Conservation (phyloP, 2,888 invertebrate genomes). For the Thera britannica region DNA sequence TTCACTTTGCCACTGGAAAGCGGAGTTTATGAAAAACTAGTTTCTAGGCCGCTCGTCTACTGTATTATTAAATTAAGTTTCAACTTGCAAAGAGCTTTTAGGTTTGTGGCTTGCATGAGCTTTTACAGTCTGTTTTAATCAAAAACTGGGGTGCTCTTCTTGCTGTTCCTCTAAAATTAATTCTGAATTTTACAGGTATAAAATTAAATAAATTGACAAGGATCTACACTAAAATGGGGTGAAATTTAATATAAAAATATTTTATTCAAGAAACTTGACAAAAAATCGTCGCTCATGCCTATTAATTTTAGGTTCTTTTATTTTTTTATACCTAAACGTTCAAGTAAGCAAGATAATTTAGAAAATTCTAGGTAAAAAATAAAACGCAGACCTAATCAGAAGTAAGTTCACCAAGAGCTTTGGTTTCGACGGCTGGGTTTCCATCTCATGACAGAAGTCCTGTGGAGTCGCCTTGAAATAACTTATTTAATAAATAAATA, state of each 20-base stretch:
- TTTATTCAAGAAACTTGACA: too few species aligned
- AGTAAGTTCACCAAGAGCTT: conserved; percentile 65
- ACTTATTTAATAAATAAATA: background rate
- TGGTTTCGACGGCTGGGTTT: conserved; percentile 59
- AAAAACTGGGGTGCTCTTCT: background rate
- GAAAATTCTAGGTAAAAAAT: conserved; percentile 51
- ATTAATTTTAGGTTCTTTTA: too few species aligned
- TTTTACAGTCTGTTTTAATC: conserved; percentile 12
- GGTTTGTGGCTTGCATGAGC: conserved; percentile 19
- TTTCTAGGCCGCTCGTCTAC: conserved; percentile 18
- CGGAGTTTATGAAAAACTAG: conserved; percentile 31
- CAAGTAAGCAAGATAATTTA: conserved; percentile 25
- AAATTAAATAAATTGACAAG: too few species aligned
- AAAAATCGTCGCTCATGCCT: too few species aligned
- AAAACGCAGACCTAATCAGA: conserved; percentile 69
- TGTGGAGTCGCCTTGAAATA: conserved; percentile 46
- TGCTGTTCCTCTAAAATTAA: background rate
- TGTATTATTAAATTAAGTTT: conserved; percentile 25
- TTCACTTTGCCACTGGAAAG: conserved; percentile 34
- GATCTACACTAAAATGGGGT: too few species aligned
- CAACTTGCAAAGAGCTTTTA: conserved; percentile 13
- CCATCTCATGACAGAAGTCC: conserved; percentile 50
- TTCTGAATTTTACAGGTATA: background rate
- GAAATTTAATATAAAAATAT: too few species aligned
- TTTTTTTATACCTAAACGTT: too few species aligned